Evolutionary conservation across 2,888 invertebrate species (phyloP).

Genomic region (Autographa pulchrina): DNA sequence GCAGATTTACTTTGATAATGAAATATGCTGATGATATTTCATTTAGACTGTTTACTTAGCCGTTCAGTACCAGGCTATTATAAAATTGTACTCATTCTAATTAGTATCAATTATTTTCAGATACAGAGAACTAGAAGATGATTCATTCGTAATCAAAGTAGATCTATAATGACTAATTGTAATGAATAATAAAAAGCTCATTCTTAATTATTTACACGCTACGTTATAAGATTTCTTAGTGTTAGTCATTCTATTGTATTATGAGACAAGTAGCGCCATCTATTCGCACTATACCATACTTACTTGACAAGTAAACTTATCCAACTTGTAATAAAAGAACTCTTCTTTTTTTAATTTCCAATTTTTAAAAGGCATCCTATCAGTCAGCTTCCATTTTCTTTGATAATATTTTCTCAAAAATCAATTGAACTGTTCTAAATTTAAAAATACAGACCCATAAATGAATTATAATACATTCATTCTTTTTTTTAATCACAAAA

Average conservation of each 20-base stretch:
- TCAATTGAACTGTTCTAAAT: too few relatives aligned
- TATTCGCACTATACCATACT: conserved; percentile 15
- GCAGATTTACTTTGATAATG: too few relatives aligned
- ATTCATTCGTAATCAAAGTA: background rate
- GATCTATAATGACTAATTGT: background rate
- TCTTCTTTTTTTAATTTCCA: too few relatives aligned
- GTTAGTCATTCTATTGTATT: background rate
- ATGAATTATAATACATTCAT: too few relatives aligned
- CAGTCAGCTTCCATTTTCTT: too few relatives aligned
- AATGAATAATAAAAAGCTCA: background rate
- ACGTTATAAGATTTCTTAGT: background rate
- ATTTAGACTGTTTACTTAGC: background rate
- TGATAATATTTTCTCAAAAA: too few relatives aligned
- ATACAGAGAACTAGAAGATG: background rate
- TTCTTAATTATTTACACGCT: background rate
- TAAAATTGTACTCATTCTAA: too few relatives aligned
- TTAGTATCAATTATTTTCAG: too few relatives aligned
- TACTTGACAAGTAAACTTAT: background rate
- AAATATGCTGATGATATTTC: too few relatives aligned
- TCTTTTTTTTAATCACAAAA: too few relatives aligned
- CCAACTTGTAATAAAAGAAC: background rate
- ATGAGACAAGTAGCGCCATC: conserved; percentile 38
- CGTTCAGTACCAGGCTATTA: background rate
- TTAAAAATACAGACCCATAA: too few relatives aligned
- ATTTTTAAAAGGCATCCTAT: too few relatives aligned